phyloP scores from a whole-genome alignment of 1,140 invertebrate species.

The Dreissena rostriformis region DNA sequence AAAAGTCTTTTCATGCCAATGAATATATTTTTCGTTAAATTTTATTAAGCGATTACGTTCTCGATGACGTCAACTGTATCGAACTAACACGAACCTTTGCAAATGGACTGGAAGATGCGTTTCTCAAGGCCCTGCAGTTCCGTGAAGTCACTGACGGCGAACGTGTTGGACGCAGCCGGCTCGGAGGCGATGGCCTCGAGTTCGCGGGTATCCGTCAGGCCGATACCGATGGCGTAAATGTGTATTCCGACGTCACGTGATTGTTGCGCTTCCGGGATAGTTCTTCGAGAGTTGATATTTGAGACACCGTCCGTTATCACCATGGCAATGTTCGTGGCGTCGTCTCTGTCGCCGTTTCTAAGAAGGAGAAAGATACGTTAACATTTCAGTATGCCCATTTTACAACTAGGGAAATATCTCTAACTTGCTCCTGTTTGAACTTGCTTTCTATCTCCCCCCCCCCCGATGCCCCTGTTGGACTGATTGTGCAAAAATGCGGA shows the following conservation, averaged over 20 bases:
- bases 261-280: constrained; percentile 56
- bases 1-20: too few species aligned
- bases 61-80: too few species aligned
- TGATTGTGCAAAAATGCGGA: too few species aligned
- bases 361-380: constrained; percentile 41
- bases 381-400: too few species aligned
- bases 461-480: too few species aligned
- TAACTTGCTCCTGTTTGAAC: too few species aligned
- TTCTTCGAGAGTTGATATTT: constrained; percentile 60
- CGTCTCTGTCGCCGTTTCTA: constrained; percentile 61
- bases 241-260: constrained; percentile 54
- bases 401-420: too few species aligned
- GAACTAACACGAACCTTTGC: constrained; percentile 45
- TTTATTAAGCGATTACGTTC: too few species aligned
- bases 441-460: too few species aligned
- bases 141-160: constrained; percentile 63
- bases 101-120: constrained; percentile 64
- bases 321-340: constrained; percentile 64
- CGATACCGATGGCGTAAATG: constrained; percentile 70
- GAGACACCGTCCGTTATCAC: constrained; percentile 75
- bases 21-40: too few species aligned
- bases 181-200: constrained; percentile 62
- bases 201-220: constrained; percentile 59
- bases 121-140: constrained; percentile 63
- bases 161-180: constrained; percentile 56